Evolutionary conservation across 64 coral and sea anemone species (phyloP), one percentile per base, ranked within the genome.

Genomic region (Porites australiensis): DNA sequence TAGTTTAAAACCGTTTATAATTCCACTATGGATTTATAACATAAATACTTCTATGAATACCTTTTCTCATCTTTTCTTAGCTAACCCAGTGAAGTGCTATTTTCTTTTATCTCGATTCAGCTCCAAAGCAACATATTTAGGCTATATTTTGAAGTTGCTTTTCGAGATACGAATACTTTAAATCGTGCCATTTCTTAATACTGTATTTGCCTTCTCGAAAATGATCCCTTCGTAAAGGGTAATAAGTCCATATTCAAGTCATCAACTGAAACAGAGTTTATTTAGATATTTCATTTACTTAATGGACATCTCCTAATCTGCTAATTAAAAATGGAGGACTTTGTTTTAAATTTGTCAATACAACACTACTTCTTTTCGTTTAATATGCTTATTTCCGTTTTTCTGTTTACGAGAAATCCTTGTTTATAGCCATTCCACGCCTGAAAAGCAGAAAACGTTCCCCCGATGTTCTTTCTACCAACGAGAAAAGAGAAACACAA

Each of bases 201-300:
- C 21, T 63, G 21, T 84, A 22, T 84, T 84, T 84, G 46, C 44
- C 16, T 12, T 20, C 16, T 19, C 16, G 15, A 62, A 64, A 84
- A 84, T 8, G 46, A 84, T 48, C 44, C 47, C 58, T 45, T 15
- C 45, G 44, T 65, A 51, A 46, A 11, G 20, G 45, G 58, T 52
- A 84, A 68, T 84, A 84, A 48, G 16, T 69, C 44, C 52, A 84
- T 13, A 48, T 84, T 84, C 68, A 51, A 84, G 19, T 21, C 47
- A 19, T 84, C 45, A 84, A 67, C 44, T 67, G 81, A 59, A 50
- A 84, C 44, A 50, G 81, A 20, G 43, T 65, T 15, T 84, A 68
- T 84, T 84, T 68, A 68, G 81, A 12, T 67, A 84, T 84, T 84
- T 84, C 81, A 84, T 84, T 84, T 21, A 84, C 10, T 14, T 68